Evolutionary conservation across 1,140 invertebrate genomes (phyloP).

Genomic region (Agraylea sexmaculata): DNA sequence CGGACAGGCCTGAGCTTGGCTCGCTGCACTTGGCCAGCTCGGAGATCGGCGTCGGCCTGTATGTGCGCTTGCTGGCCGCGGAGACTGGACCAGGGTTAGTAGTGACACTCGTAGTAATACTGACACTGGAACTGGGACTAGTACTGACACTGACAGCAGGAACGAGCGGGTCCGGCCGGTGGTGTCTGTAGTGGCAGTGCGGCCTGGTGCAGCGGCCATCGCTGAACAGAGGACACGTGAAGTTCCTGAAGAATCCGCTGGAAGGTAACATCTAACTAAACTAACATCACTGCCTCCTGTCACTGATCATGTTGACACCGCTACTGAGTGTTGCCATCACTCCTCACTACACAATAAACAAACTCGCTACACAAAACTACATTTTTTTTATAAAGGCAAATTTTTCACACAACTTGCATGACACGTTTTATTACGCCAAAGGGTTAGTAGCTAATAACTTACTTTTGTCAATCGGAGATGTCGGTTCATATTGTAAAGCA

Average conservation of each 20-base stretch:
- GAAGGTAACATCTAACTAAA: slow-evolving; percentile 81
- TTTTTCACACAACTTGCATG: no score
- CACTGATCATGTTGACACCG: no score
- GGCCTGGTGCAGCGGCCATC: slow-evolving; percentile 67
- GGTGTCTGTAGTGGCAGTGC: slow-evolving; percentile 81
- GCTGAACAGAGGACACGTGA: slow-evolving; percentile 73
- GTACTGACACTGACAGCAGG: slow-evolving; percentile 4
- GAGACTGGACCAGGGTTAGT: background rate
- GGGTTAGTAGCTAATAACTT: no score
- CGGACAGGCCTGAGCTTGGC: slow-evolving; percentile 22
- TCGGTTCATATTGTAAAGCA: no score
- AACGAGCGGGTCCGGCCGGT: slow-evolving; percentile 45
- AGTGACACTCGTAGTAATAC: slow-evolving; percentile 13
- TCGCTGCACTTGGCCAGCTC: slow-evolving; percentile 35
- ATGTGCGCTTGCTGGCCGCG: slow-evolving; percentile 27
- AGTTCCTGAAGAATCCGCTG: slow-evolving; percentile 70
- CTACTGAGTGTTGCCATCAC: no score
- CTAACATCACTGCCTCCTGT: no score
- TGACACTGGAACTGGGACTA: slow-evolving; percentile 10
- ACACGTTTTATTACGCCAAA: no score
- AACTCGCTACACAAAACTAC: no score
- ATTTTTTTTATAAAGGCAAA: no score
- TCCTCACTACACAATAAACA: no score
- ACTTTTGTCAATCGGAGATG: no score
- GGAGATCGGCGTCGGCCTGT: slow-evolving; percentile 40